Percentiles rank a stretch among this genome's conserved stretches.
Conservation (phyloP, 2,888 invertebrate genomes). For the Exephanes ischioxanthus region DNA sequence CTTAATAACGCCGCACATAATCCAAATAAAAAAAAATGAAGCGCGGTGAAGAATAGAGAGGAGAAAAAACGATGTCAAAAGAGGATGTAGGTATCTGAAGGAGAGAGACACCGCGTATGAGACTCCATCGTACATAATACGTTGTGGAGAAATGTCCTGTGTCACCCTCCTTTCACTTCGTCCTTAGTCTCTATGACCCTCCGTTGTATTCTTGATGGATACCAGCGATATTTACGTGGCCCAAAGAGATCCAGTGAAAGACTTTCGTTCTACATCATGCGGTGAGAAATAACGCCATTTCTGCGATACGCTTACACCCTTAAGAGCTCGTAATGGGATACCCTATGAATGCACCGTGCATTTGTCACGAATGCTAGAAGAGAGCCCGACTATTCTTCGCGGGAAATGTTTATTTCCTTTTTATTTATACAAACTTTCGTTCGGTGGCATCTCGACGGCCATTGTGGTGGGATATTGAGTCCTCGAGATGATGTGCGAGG, state of each 20-base stretch:
- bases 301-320: slow-evolving; percentile 47
- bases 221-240: slow-evolving; percentile 69
- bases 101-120: slow-evolving; percentile 60
- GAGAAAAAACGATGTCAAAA: slow-evolving; percentile 51
- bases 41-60: slow-evolving; percentile 34
- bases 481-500: slow-evolving; percentile 52
- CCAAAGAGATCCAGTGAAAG: slow-evolving; percentile 61
- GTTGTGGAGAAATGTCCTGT: slow-evolving; percentile 51
- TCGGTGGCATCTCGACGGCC: slow-evolving; percentile 33
- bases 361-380: slow-evolving; percentile 50
- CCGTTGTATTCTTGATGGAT: slow-evolving; percentile 45
- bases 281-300: slow-evolving; percentile 56
- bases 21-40: slow-evolving; percentile 63
- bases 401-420: slow-evolving; percentile 30
- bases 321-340: slow-evolving; percentile 55
- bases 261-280: slow-evolving; percentile 57
- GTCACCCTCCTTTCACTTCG: slow-evolving; percentile 33
- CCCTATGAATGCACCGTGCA: slow-evolving; percentile 53
- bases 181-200: slow-evolving; percentile 2
- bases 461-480: slow-evolving; percentile 59
- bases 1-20: slow-evolving; percentile 81
- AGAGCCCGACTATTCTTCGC: slow-evolving; percentile 21
- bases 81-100: slow-evolving; percentile 41
- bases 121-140: slow-evolving; percentile 61
- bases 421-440: slow-evolving; percentile 49